These are phyloP conservation scores for Drosophila vallismaia DNA, from an alignment of 2,888 invertebrate species.

Conservation along the genomic window DNA sequence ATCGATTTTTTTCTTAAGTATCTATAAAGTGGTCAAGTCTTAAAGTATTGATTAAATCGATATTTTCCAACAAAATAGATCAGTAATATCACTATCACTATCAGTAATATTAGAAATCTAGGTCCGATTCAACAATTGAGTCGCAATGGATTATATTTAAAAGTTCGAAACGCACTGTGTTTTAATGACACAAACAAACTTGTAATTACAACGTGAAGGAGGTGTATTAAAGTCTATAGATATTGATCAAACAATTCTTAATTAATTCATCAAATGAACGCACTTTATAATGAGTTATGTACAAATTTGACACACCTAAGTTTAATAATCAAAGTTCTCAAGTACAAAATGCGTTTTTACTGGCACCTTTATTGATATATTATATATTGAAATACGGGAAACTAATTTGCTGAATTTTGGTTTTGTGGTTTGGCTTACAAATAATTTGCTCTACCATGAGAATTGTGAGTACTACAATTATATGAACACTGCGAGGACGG, in stretches of 20 bases:
- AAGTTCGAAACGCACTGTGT: not conserved
- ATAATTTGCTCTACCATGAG: not conserved
- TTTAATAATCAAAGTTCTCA: not conserved
- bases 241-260: not conserved
- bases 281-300: not conserved
- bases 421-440: not conserved
- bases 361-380: not conserved
- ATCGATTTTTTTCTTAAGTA: no score
- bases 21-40: no score
- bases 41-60: no score
- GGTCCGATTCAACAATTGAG: not conserved
- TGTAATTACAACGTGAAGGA: slow-evolving; percentile 8
- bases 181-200: slow-evolving; percentile 2
- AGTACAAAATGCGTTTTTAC: not conserved
- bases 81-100: not conserved
- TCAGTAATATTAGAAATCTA: not conserved
- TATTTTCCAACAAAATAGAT: no score
- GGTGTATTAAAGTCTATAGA: not conserved
- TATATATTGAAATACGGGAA: not conserved
- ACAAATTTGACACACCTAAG: not conserved
- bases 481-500: not conserved
- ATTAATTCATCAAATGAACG: not conserved
- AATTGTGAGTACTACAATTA: not conserved
- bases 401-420: not conserved
- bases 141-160: not conserved